phyloP scores from a whole-genome alignment of 2,113 vertebrate species.

The Fregetta grallaria region DNA sequence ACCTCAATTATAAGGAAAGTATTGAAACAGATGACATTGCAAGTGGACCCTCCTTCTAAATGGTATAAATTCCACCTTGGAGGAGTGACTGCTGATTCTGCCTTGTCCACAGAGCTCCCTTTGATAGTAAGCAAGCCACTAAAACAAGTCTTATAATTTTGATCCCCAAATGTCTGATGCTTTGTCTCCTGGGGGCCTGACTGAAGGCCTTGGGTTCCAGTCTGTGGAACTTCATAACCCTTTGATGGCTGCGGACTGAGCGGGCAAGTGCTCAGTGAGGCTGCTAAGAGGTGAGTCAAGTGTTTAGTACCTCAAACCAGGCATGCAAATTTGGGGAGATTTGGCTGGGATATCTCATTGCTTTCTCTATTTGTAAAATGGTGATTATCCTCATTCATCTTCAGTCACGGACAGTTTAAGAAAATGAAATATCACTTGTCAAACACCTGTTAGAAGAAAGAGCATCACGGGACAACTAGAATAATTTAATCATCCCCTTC shows the following conservation, averaged over 20 bases:
- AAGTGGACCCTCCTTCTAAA: background rate
- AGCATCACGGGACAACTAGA: rapidly evolving
- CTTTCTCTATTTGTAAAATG: background rate
- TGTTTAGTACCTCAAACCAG: background rate
- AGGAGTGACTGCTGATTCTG: background rate
- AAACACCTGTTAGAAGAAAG: background rate
- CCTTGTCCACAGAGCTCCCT: background rate
- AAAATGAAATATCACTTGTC: background rate
- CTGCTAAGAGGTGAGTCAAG: background rate
- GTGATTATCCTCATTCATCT: background rate
- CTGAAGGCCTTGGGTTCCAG: background rate
- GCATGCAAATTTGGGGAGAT: background rate
- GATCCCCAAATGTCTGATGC: background rate
- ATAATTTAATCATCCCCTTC: background rate
- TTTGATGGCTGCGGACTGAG: rapidly evolving
- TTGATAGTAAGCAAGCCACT: background rate
- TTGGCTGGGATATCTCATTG: background rate
- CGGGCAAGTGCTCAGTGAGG: background rate
- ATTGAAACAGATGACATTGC: background rate
- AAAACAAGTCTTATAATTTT: background rate
- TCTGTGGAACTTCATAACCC: background rate
- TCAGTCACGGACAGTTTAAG: background rate
- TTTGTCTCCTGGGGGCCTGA: background rate
- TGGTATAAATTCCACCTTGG: background rate
- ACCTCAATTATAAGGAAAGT: background rate